phyloP scores from a whole-genome alignment of 2,888 invertebrate species.

The Melitaea athalia region DNA sequence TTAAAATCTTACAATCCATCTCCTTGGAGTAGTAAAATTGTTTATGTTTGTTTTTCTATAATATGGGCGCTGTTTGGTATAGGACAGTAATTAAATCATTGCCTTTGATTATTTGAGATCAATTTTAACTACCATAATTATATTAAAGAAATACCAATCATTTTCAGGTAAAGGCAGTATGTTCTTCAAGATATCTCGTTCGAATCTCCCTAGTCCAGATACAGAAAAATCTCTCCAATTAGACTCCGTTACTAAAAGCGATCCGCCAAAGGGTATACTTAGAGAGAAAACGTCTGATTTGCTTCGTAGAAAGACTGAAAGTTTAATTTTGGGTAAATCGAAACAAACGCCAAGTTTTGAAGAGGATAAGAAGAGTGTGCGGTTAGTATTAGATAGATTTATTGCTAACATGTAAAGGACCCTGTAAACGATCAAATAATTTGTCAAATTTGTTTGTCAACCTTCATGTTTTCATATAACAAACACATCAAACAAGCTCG shows the following conservation, averaged over 20 bases:
- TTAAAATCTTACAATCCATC: no score
- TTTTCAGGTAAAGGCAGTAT: constrained; percentile 69
- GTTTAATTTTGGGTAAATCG: constrained; percentile 52
- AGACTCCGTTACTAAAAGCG: constrained; percentile 72
- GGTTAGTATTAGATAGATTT: constrained; percentile 50
- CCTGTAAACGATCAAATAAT: no score
- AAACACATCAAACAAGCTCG: no score
- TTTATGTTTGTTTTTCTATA: no score
- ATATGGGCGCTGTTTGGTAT: no score
- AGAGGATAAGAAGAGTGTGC: constrained; percentile 89
- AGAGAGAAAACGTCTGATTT: constrained; percentile 80
- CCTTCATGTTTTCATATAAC: no score
- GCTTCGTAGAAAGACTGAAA: constrained; percentile 59
- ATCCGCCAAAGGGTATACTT: constrained; percentile 83
- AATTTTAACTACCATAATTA: background rate
- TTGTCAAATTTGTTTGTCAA: no score
- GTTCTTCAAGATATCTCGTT: constrained; percentile 67
- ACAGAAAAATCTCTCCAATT: constrained; percentile 69
- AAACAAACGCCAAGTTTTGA: constrained; percentile 80
- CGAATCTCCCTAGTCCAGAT: constrained; percentile 72
- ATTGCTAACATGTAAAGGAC: no score
- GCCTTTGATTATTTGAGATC: background rate
- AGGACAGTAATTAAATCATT: background rate
- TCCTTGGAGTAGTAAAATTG: no score
- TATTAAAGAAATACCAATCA: background rate